Conservation (phyloP, 2,113 vertebrate species). For the Columba livia region DNA sequence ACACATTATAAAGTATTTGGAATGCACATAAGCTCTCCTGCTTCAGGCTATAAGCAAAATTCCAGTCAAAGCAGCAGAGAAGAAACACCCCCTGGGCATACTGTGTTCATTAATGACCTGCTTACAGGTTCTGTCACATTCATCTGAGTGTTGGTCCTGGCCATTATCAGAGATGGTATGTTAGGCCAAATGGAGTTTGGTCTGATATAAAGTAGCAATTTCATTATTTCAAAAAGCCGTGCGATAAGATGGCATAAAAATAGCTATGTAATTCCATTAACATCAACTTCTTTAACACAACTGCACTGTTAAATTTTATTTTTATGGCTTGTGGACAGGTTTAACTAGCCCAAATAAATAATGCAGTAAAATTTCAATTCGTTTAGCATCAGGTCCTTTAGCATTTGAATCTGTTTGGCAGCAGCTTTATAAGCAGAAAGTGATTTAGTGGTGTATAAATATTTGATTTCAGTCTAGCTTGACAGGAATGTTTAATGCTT, state of each 20-base stretch:
- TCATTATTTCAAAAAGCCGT: conserved; percentile 1
- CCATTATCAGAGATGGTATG: background rate
- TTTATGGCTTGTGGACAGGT: conserved; percentile 31
- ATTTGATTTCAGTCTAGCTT: conserved; percentile 46
- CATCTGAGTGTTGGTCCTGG: background rate
- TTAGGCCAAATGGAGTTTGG: background rate
- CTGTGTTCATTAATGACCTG: background rate
- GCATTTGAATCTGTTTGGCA: conserved; percentile 22
- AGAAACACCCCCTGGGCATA: conserved; percentile 1
- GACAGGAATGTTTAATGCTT: conserved; percentile 42
- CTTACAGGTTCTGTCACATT: background rate
- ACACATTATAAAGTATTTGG: background rate
- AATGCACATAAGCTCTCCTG: background rate
- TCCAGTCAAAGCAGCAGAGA: background rate
- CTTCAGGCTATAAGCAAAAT: conserved; percentile 6
- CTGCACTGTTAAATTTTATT: conserved; percentile 14
- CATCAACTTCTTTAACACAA: conserved; percentile 27
- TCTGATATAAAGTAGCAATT: conserved; percentile 3
- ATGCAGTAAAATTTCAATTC: conserved; percentile 46
- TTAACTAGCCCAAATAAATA: conserved; percentile 55
- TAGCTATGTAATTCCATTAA: background rate
- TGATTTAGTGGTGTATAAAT: conserved; percentile 58
- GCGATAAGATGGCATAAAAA: conserved; percentile 10
- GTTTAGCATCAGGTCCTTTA: conserved; percentile 21
- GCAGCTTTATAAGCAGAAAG: conserved; percentile 43